These are phyloP conservation scores for Gortyna flavago DNA, from an alignment of 2,888 invertebrate species.

Conservation along the genomic window DNA sequence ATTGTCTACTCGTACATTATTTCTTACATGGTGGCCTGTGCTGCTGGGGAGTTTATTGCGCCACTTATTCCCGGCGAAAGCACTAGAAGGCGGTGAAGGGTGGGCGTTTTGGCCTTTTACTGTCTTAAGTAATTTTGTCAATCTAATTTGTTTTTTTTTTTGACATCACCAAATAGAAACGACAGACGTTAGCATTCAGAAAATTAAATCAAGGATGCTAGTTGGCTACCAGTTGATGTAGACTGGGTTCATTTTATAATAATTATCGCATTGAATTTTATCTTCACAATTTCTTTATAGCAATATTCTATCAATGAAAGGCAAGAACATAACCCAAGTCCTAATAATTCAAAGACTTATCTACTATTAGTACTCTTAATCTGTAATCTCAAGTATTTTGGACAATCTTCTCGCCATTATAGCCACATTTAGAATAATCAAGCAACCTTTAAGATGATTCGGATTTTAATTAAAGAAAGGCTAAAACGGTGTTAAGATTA, in stretches of 20 bases:
- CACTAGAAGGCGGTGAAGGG: background rate
- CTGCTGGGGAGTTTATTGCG: background rate
- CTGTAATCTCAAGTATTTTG: constrained; percentile 7
- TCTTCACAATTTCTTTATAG: background rate
- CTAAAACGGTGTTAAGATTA: constrained; percentile 31
- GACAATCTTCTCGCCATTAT: constrained; percentile 5
- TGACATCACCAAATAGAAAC: background rate
- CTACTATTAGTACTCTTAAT: background rate
- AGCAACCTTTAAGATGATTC: constrained; percentile 32
- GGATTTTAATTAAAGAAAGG: constrained; percentile 54
- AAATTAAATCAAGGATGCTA: background rate
- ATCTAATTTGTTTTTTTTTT: background rate
- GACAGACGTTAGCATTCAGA: background rate
- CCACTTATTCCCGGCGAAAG: background rate
- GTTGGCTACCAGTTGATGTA: background rate
- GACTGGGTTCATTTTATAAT: background rate
- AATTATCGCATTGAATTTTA: background rate
- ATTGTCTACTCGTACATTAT: background rate
- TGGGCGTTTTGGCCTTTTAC: background rate
- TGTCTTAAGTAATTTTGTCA: background rate
- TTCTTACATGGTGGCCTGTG: background rate
- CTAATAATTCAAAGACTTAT: background rate
- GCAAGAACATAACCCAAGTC: background rate
- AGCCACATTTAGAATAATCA: constrained; percentile 35
- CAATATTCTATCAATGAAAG: background rate